Evolutionary conservation across 2,113 vertebrate species (phyloP).

Genomic region (Oreochromis aureus): DNA sequence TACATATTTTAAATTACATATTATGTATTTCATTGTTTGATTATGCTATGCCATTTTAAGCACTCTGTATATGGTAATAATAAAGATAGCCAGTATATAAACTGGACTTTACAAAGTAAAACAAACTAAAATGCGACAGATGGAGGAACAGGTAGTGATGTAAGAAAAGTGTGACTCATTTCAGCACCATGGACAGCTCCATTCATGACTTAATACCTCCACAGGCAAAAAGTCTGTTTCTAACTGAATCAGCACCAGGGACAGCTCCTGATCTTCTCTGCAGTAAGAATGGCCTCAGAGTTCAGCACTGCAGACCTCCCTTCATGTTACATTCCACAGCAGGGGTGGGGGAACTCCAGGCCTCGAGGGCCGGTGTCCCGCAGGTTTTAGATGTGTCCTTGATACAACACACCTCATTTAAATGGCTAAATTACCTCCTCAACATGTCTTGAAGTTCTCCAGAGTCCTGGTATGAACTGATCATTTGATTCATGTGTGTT

Average conservation of each 20-base stretch:
- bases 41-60: not conserved
- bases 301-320: not conserved
- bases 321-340: not conserved
- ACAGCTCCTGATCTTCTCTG: not conserved
- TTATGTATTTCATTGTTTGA: not conserved
- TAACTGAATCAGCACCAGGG: accelerated
- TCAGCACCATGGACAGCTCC: not conserved
- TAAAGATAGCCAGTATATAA: not conserved
- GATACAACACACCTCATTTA: not conserved
- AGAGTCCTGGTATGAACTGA: not conserved
- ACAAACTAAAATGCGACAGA: not conserved
- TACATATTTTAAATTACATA: not conserved
- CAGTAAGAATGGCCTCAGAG: not conserved
- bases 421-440: not conserved
- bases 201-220: not conserved
- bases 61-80: not conserved
- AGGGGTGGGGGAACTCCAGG: not conserved
- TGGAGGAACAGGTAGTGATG: not conserved
- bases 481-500: not conserved
- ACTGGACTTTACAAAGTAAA: not conserved
- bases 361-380: not conserved
- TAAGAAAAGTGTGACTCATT: not conserved
- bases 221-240: not conserved
- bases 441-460: not conserved
- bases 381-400: not conserved